Conservation (phyloP, 2,888 invertebrate species). For the Conops quadrifasciatus region DNA sequence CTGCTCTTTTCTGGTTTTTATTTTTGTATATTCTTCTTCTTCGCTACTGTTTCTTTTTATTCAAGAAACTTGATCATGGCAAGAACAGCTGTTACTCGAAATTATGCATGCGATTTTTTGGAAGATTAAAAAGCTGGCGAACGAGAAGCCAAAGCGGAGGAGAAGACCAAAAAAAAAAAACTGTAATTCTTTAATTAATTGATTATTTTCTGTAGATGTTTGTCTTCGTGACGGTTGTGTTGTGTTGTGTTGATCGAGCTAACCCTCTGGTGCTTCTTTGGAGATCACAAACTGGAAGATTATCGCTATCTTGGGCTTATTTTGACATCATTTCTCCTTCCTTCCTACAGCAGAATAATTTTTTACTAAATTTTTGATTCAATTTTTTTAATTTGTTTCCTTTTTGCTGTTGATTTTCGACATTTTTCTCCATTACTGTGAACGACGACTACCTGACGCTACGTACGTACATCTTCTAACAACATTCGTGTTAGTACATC, state of each 20-base stretch:
- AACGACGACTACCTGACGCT: neutral
- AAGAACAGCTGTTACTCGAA: slow-evolving; percentile 18
- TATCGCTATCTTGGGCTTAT: too few relatives aligned
- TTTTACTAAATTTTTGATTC: neutral
- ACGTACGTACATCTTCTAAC: slow-evolving; percentile 24
- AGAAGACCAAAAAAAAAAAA: too few relatives aligned
- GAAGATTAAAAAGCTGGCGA: too few relatives aligned
- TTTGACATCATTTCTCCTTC: neutral
- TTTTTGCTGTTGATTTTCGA: slow-evolving; percentile 11
- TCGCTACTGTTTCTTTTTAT: neutral
- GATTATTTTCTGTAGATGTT: too few relatives aligned
- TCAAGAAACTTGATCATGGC: slow-evolving; percentile 18
- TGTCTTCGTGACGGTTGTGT: neutral
- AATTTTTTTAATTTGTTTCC: neutral
- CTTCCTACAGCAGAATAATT: neutral
- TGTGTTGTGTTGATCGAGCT: neutral
- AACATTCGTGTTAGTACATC: slow-evolving; percentile 18
- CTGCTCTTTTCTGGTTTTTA: neutral
- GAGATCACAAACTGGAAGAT: too few relatives aligned
- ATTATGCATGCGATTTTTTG: neutral
- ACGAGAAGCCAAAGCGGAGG: too few relatives aligned
- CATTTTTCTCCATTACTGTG: neutral
- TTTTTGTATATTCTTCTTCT: neutral
- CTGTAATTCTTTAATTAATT: too few relatives aligned
- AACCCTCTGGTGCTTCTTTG: too few relatives aligned